Evolutionary conservation across 2,797 vertebrate species (phyloP), one percentile per base, ranked within the genome.

Genomic region (Acanthiza pusilla): DNA sequence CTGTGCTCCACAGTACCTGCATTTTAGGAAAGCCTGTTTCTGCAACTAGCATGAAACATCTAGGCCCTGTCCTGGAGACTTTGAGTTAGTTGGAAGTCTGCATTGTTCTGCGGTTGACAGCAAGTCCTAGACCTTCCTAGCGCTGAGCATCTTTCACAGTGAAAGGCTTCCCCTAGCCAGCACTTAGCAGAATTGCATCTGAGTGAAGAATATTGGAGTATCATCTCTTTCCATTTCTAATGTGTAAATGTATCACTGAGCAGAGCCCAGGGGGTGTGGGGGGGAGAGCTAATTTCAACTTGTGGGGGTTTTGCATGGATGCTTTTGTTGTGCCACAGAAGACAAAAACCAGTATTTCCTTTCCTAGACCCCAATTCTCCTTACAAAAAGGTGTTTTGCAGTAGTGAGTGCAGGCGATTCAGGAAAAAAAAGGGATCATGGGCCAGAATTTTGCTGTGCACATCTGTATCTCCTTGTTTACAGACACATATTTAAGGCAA

Each of bases 351-450:
- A 61, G 10, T 4, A 58, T 40, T 89, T 65, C 14, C 43, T 71
- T 90, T 50, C 48, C 11, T 29, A 76, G 82, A 30, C 6, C 9
- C 27, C 29, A 79, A 4, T 62, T 58, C 30, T 70, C 29, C 45
- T n/a, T 26, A 13, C 7, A 71, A 43, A 74, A 67, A 54, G 2
- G 3, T 40, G 11, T 45, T 85, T 30, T 61, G 51, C 43, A 29
- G 40, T 36, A 73, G 10, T 40, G 48, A 91, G 73, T 26, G 9
- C 4, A 82, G 51, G 14, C 2, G 3, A 70, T 18, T 73, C 7
- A 21, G 38, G 23, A 1, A 5, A 29, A n/a, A 45, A n/a, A 13
- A 21, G 6, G 30, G 7, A 38, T 25, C 5, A 7, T 0, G 2
- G 42, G 26, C 5, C 53, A 71, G 36, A 91, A 67, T 71, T 85